Evolutionary conservation across 35 echinoderm and acorn worm species (phyloP).

Genomic region (Hemicentrotus pulcherrimus): DNA sequence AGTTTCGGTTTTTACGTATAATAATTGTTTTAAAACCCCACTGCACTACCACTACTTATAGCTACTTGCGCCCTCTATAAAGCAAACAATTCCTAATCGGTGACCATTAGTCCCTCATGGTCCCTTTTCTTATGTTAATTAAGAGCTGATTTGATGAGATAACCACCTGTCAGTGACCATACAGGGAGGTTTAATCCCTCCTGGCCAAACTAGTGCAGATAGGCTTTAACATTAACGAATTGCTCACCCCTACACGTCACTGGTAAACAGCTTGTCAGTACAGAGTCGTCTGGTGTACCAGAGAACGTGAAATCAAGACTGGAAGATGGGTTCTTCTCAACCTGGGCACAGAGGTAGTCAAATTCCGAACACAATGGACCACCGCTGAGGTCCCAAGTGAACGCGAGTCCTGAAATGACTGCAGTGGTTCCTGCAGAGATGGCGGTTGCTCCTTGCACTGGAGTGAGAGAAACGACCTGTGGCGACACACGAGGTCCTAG

Average conservation of each 20-base stretch:
- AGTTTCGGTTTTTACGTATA: too few relatives aligned
- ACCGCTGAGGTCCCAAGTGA: slow-evolving; percentile 36
- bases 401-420: background rate
- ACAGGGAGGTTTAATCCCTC: too few relatives aligned
- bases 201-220: too few relatives aligned
- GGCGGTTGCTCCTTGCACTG: background rate
- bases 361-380: slow-evolving; percentile 58
- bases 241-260: slow-evolving; percentile 60
- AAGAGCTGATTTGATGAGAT: too few relatives aligned
- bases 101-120: too few relatives aligned
- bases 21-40: too few relatives aligned
- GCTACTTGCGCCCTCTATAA: too few relatives aligned
- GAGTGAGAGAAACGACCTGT: background rate
- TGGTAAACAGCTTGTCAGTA: slow-evolving; percentile 55
- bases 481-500: background rate
- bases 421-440: slow-evolving; percentile 40
- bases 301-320: slow-evolving; percentile 54
- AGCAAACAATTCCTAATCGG: too few relatives aligned
- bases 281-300: slow-evolving; percentile 53
- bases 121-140: too few relatives aligned
- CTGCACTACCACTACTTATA: too few relatives aligned
- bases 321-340: slow-evolving; percentile 41
- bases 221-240: background rate
- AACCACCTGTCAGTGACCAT: too few relatives aligned
- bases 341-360: slow-evolving; percentile 64